Evolutionary conservation across 2,797 vertebrate species (phyloP), one percentile per base, ranked within the genome.

Genomic region (Sorex maritimensis): DNA sequence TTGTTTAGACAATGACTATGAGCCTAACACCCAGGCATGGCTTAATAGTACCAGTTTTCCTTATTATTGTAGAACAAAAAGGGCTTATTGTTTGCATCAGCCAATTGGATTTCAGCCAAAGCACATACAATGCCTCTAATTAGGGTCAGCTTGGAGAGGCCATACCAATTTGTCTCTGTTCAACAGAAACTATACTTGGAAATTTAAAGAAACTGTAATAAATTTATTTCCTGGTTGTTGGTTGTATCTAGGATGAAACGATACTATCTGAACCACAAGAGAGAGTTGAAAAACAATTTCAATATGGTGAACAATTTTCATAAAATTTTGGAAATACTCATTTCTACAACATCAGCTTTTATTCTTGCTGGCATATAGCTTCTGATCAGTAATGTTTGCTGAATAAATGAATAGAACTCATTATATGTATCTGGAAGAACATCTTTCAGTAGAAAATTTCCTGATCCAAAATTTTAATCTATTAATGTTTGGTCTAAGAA

Each of bases 131-230:
- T 92, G 77, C 77, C 81, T 71, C 12, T 88, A 88, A 95, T 93
- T 74, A 86, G 65, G 79, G 77, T n/a, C 44, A 80, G 44, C 83
- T 58, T 88, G 72, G 73, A 91, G 41, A 82, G n/a, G 52, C 55
- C 49, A 68, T 67, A 24, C 41, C 28, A 55, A 13, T 92, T 94
- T 77, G 34, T 15, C 72, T 94, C 21, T 86, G 82, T 75, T 90
- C 82, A 83, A 63, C 2, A 93, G 67, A 69, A 91, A 84, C 9
- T n/a, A 55, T 2, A 41, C 7, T 90, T 93, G 61, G 52, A 86
- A 72, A 88, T 81, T 95, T 95, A 93, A 91, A 95, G 87, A 34
- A 65, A 94, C n/a, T 80, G 41, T 78, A 41, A 80, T 8, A 44
- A 44, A 26, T 28, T 23, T 71, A 49, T 77, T 95, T 19, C 44